Evolutionary conservation across 2,797 vertebrate genomes (phyloP), one percentile per base, ranked within the genome.

Genomic region (Coracias cyanogaster): DNA sequence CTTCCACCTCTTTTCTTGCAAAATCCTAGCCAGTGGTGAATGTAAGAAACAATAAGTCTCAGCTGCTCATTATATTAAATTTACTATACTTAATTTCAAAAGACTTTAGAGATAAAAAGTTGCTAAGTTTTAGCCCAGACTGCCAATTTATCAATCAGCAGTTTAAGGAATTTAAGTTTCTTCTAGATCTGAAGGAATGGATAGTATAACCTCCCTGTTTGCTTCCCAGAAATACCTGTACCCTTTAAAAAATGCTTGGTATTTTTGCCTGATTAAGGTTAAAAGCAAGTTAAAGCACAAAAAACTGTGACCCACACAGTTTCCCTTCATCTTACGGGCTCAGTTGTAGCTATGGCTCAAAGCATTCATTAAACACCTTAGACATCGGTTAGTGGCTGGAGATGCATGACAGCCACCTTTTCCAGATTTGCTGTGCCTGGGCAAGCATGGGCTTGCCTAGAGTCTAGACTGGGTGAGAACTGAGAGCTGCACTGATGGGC

Each of bases 401-500:
- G 54, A 39, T 13, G 15, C 14, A n/a, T 20, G 48, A 43, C 1
- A 0, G 15, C 18, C 70, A 66, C 10, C 28, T 22, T 28, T 54
- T 43, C 19, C 91, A 64, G 28, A 4, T 16, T 43, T 62, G 25
- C 46, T 28, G 22, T 41, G 54, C 39, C 64, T 41, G n/a, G n/a
- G n/a, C n/a, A n/a, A n/a, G n/a, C n/a, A n/a, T n/a, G n/a, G n/a
- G n/a, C n/a, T n/a, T n/a, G n/a, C n/a, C n/a, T n/a, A n/a, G n/a
- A n/a, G n/a, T n/a, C n/a, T n/a, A 37, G 28, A 2, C 9, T 3
- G 17, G 31, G 25, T 39, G 39, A 51, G 24, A 29, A 21, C 45
- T 15, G 21, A 58, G 45, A 13, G 43, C 17, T 5, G 15, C 1
- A 0, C 31, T 28, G 7, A 2, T 7, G 33, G 2, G 1, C 14